A percentile compares a stretch with the other conserved stretches of the same genome.
These are phyloP conservation scores for Poecilia picta DNA, from an alignment of 2,797 vertebrate genomes.

Conservation along the genomic window DNA sequence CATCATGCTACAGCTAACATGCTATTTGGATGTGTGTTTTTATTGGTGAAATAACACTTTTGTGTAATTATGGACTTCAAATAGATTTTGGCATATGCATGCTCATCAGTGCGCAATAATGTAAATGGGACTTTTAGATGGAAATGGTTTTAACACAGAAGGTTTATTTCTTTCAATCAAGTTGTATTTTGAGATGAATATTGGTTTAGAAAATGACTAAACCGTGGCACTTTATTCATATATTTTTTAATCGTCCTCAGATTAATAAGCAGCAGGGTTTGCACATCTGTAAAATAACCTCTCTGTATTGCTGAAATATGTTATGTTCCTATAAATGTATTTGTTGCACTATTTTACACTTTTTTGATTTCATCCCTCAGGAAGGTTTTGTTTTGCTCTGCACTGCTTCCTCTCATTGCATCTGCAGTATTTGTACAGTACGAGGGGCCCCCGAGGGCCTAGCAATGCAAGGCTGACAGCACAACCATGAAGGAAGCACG, in stretches of 20 bases:
- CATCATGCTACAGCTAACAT: neutral
- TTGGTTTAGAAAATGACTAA: slow-evolving; percentile 64
- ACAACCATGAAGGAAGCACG: neutral
- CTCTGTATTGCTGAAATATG: neutral
- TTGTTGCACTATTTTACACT: neutral
- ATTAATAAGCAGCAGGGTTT: neutral
- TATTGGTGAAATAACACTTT: neutral
- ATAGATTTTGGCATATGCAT: slow-evolving; percentile 37
- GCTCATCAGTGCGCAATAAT: slow-evolving; percentile 50
- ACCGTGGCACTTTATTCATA: slow-evolving; percentile 38
- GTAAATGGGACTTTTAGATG: slow-evolving; percentile 68
- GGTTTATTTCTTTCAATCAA: no score
- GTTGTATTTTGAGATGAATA: neutral
- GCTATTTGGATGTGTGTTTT: neutral
- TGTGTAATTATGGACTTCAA: no score
- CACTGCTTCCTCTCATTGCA: neutral
- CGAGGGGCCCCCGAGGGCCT: neutral
- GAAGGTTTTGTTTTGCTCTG: neutral
- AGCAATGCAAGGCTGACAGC: slow-evolving; percentile 5
- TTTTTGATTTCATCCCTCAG: slow-evolving; percentile 4
- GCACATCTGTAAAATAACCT: neutral
- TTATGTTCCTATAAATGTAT: neutral
- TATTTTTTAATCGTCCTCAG: slow-evolving; percentile 10
- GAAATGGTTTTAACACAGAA: slow-evolving; percentile 55
- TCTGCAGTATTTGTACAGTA: slow-evolving; percentile 13